phyloP scores from a whole-genome alignment of 1,140 invertebrate genomes.

The Bombus pyrosoma region DNA sequence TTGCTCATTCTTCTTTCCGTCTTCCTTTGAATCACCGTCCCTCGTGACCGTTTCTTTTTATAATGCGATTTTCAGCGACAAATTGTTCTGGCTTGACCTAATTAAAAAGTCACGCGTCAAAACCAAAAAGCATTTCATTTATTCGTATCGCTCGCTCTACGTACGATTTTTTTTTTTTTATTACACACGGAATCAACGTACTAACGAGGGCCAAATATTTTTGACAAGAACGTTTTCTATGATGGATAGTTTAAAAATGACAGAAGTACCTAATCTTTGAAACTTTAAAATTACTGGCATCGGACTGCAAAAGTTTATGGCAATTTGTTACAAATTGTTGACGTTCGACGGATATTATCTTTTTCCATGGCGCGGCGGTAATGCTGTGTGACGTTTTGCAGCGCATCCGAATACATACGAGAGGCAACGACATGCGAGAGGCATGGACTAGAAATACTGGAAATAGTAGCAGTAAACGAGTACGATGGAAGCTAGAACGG shows the following conservation, averaged over 20 bases:
- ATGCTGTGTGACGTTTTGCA: neutral
- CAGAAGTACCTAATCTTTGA: too few relatives aligned
- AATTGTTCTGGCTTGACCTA: neutral
- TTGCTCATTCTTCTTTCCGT: constrained; percentile 49
- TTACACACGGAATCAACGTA: too few relatives aligned
- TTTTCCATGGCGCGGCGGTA: too few relatives aligned
- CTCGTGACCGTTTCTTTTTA: neutral
- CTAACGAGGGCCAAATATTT: too few relatives aligned
- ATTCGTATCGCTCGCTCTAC: neutral
- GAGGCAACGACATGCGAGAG: neutral
- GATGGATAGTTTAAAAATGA: too few relatives aligned
- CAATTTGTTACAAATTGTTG: neutral
- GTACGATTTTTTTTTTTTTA: too few relatives aligned
- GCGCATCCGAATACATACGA: neutral
- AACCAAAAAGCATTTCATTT: neutral
- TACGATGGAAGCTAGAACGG: too few relatives aligned
- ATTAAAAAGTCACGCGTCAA: neutral
- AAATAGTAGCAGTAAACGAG: constrained; percentile 1
- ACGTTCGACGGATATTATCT: neutral
- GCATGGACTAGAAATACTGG: neutral
- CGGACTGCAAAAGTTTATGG: rapidly evolving
- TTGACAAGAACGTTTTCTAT: too few relatives aligned
- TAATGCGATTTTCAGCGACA: neutral
- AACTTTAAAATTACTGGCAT: too few relatives aligned
- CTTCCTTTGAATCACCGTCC: constrained; percentile 8